Percentiles rank a stretch among this genome's conserved stretches.
phyloP scores from a whole-genome alignment of 1,140 invertebrate genomes.

The Trichogramma pretiosum region DNA sequence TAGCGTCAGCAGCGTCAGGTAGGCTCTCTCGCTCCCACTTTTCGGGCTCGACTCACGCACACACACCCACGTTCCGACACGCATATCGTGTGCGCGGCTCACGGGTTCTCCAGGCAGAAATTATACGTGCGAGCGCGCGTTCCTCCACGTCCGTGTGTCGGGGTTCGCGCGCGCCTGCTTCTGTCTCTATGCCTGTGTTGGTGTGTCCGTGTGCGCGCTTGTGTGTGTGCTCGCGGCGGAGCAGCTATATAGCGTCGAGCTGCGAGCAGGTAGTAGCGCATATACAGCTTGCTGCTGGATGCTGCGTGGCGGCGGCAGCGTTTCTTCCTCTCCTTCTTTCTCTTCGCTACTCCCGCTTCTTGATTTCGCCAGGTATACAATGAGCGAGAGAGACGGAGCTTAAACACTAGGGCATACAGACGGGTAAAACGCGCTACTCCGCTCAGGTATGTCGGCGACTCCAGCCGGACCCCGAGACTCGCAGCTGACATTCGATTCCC shows the following conservation, averaged over 20 bases:
- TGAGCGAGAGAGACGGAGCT: conserved; percentile 15
- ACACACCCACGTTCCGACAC: too few species aligned
- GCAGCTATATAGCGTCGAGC: too few species aligned
- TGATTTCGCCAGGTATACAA: conserved; percentile 13
- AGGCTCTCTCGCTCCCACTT: conserved; percentile 31
- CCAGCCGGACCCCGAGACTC: background rate
- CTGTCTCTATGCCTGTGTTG: too few species aligned
- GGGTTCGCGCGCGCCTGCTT: conserved; percentile 3
- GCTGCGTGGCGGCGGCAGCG: conserved; percentile 34
- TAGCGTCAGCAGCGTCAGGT: conserved; percentile 38
- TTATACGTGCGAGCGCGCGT: too few species aligned
- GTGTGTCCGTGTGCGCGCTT: conserved; percentile 9
- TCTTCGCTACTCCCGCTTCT: conserved; percentile 13
- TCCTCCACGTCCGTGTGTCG: background rate
- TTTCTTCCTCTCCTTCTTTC: conserved; percentile 9
- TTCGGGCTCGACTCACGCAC: too few species aligned
- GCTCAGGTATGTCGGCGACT: background rate
- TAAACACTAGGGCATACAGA: conserved; percentile 8
- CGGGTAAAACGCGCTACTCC: background rate
- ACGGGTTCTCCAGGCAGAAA: too few species aligned
- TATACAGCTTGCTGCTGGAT: conserved; percentile 46
- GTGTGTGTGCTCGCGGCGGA: conserved; percentile 37
- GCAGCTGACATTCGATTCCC: background rate
- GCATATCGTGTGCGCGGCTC: too few species aligned
- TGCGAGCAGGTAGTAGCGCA: conserved; percentile 47